A percentile compares a stretch with the other conserved stretches of the same genome.
phyloP scores from a whole-genome alignment of 35 echinoderm and acorn worm genomes.

The Heliocidaris tuberculata region DNA sequence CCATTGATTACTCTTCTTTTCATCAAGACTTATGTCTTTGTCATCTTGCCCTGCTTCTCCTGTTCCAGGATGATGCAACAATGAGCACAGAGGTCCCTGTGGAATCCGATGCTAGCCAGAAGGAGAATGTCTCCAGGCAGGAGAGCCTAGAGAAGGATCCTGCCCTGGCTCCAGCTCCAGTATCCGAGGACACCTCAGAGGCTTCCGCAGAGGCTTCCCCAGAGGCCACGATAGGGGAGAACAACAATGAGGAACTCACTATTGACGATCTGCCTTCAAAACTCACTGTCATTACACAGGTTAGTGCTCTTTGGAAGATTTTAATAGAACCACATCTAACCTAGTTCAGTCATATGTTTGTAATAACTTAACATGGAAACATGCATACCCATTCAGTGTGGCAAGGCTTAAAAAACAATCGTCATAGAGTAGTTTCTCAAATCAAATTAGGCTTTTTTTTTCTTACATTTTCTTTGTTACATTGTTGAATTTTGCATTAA shows the following conservation, averaged over 20 bases:
- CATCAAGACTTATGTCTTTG: not conserved
- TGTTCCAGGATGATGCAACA: not conserved
- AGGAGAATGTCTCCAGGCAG: not conserved
- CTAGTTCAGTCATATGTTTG: no score
- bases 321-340: no score
- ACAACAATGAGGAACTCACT: slow-evolving; percentile 80
- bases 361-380: no score
- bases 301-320: not conserved
- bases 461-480: no score
- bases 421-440: no score
- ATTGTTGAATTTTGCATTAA: no score
- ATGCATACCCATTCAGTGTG: no score
- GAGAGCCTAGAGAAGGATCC: slow-evolving; percentile 23
- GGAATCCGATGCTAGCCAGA: slow-evolving; percentile 5
- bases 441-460: no score
- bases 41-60: no score
- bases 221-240: slow-evolving; percentile 43
- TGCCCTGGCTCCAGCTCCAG: not conserved
- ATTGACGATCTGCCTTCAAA: slow-evolving; percentile 85
- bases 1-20: not conserved
- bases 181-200: not conserved
- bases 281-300: slow-evolving; percentile 88
- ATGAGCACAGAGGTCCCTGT: slow-evolving; percentile 24
- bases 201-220: no score
- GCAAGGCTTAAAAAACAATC: no score